Percentiles rank a stretch among this genome's conserved stretches.
phyloP scores from a whole-genome alignment of 2,797 vertebrate genomes.

The Phaenicophaeus curvirostris region DNA sequence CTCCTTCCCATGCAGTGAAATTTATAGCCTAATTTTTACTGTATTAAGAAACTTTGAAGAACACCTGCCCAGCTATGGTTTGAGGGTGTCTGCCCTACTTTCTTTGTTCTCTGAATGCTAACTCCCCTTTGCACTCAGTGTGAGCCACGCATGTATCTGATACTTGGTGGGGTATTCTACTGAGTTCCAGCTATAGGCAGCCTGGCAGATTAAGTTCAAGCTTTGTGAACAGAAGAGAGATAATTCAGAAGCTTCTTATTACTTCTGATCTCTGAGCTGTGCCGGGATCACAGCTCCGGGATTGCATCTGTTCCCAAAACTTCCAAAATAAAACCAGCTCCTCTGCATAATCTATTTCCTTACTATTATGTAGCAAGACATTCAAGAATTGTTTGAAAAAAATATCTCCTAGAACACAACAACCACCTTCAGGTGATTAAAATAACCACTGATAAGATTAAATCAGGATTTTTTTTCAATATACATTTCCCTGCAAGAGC shows the following conservation, averaged over 20 bases:
- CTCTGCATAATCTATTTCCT: neutral
- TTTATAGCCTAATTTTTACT: neutral
- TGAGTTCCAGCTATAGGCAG: neutral
- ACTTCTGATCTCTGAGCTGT: slow-evolving; percentile 3
- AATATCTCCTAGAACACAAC: neutral
- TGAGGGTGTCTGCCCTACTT: neutral
- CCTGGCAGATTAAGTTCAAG: slow-evolving; percentile 34
- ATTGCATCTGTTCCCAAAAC: neutral
- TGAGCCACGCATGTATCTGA: neutral
- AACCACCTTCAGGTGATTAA: neutral
- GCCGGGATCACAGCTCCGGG: neutral
- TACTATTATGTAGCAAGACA: neutral
- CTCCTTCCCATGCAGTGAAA: neutral
- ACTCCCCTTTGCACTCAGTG: neutral
- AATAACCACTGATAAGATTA: neutral
- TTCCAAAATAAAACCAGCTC: slow-evolving; percentile 20
- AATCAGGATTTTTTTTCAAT: neutral
- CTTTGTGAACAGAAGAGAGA: slow-evolving; percentile 36
- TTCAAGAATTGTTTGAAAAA: neutral
- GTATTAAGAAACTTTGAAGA: neutral
- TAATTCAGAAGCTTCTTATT: slow-evolving; percentile 46
- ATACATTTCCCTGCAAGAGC: neutral
- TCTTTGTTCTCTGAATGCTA: neutral
- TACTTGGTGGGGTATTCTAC: neutral
- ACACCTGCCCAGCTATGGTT: neutral